Conservation (phyloP, 2,888 invertebrate species). For the Eupithecia vulgata region DNA sequence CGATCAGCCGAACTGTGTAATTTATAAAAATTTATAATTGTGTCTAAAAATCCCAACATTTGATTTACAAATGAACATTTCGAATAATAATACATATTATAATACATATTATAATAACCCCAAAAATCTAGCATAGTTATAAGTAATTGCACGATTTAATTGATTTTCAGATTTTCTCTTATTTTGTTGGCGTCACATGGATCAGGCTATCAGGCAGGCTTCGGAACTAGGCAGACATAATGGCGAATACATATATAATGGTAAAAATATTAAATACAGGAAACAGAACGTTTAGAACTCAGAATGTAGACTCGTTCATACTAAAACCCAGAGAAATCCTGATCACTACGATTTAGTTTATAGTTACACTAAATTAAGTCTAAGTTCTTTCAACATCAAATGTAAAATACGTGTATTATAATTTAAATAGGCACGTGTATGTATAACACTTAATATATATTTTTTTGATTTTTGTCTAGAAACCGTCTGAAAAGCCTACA, state of each 20-base stretch:
- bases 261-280: constrained; percentile 34
- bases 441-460: constrained; percentile 12
- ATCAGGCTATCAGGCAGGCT: constrained; percentile 36
- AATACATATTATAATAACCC: constrained; percentile 18
- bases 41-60: neutral
- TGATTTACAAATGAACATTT: constrained; percentile 4
- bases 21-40: neutral
- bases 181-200: constrained; percentile 61
- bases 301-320: constrained; percentile 24
- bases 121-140: constrained; percentile 37
- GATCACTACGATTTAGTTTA: neutral
- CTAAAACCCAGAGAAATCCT: constrained; percentile 30
- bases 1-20: neutral
- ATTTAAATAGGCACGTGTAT: constrained; percentile 22
- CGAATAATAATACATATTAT: constrained; percentile 9
- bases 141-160: constrained; percentile 63
- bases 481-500: neutral
- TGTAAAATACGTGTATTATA: constrained; percentile 3
- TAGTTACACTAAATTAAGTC: neutral
- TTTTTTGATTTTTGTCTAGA: constrained; percentile 13
- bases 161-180: constrained; percentile 69
- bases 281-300: constrained; percentile 14
- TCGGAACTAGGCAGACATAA: constrained; percentile 49
- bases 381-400: neutral
- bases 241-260: constrained; percentile 5